Percentiles rank a stretch among this genome's conserved stretches.
Conservation (phyloP, 2,888 invertebrate species). For the Agrochola macilenta region DNA sequence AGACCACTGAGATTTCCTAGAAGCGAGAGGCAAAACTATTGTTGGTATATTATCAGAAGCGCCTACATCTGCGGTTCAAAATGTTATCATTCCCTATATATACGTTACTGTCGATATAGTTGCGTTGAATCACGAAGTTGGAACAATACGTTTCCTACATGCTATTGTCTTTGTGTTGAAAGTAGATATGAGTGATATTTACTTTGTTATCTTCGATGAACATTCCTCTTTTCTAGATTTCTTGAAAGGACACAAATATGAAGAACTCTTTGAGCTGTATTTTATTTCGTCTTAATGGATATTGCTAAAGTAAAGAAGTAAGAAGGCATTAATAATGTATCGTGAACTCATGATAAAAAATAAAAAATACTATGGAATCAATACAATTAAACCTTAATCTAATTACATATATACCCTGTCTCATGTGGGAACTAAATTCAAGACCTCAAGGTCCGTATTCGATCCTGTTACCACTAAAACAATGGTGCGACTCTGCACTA, state of each 20-base stretch:
- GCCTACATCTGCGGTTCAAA: conserved; percentile 63
- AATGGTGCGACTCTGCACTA: conserved; percentile 37
- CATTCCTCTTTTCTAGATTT: conserved; percentile 8
- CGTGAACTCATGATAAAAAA: no score
- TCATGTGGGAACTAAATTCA: conserved; percentile 6
- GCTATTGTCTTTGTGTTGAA: conserved; percentile 57
- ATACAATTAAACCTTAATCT: background rate
- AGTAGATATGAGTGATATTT: conserved; percentile 46
- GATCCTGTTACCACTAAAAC: conserved; percentile 45
- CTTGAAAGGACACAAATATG: conserved; percentile 2
- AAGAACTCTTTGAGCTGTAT: background rate
- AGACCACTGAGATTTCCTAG: conserved; percentile 43
- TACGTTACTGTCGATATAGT: conserved; percentile 56
- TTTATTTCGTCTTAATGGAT: background rate
- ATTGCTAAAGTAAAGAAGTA: background rate
- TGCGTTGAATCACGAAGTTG: conserved; percentile 69
- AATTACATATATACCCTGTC: background rate
- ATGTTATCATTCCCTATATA: conserved; percentile 62
- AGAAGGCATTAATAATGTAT: background rate
- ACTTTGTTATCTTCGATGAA: conserved; percentile 8
- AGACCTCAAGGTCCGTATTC: conserved; percentile 17
- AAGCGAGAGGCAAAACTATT: conserved; percentile 53
- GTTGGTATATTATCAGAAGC: conserved; percentile 58
- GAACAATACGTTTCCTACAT: conserved; percentile 70
- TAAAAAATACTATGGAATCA: no score